These are phyloP conservation scores for Castor canadensis DNA, from an alignment of 2,113 vertebrate species.

Conservation along the genomic window DNA sequence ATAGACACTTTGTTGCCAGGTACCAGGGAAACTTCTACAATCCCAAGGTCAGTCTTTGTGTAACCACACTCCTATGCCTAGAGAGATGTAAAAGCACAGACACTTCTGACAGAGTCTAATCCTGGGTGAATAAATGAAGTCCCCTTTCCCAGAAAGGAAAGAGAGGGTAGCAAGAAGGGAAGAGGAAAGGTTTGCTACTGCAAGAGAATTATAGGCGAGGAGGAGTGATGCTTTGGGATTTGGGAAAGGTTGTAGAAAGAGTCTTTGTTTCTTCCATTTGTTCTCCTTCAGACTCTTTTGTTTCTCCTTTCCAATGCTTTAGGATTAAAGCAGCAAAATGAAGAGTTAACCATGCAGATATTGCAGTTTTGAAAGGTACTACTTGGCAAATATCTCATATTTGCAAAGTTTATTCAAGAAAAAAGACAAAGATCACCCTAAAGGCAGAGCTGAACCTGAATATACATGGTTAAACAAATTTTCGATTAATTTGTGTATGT, in stretches of 20 bases:
- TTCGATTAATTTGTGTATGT: background rate
- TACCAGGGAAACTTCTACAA: background rate
- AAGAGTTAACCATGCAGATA: background rate
- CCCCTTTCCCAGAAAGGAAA: background rate
- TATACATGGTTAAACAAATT: background rate
- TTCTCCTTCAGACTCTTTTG: background rate
- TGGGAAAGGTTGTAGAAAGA: background rate
- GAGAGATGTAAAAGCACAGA: background rate
- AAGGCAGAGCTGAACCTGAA: background rate
- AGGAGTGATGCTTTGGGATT: background rate
- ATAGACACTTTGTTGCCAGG: background rate
- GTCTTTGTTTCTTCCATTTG: background rate
- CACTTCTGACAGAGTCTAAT: background rate
- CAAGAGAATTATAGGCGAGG: background rate
- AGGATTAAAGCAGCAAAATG: background rate
- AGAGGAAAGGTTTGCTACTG: background rate
- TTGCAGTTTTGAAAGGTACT: background rate
- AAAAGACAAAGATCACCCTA: background rate
- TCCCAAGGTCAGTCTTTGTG: background rate
- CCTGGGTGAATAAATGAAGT: background rate
- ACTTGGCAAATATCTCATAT: background rate
- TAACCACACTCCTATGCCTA: background rate
- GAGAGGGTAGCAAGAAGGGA: background rate
- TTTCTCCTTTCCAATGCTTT: background rate
- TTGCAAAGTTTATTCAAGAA: background rate